Percentiles rank a stretch among this genome's conserved stretches.
phyloP scores from a whole-genome alignment of 2,113 vertebrate species.

The Origma solitaria region DNA sequence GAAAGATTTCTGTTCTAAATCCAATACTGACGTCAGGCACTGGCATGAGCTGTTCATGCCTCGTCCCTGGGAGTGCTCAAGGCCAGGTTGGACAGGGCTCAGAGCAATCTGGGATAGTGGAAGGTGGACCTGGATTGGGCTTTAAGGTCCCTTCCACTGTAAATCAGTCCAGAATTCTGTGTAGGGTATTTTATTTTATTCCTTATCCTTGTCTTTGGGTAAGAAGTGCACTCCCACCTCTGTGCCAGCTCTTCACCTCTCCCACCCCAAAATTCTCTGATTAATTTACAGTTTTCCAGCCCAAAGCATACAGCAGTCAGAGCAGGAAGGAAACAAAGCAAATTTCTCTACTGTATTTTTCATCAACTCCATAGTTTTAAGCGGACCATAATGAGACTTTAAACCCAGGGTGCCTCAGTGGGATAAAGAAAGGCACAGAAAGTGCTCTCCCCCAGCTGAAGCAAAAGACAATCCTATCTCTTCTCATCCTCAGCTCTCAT shows the following conservation, averaged over 20 bases:
- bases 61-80: not conserved
- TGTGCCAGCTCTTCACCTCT: not conserved
- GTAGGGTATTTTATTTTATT: not conserved
- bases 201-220: not conserved
- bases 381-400: not conserved
- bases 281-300: not conserved
- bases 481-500: not conserved
- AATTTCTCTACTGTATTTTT: not conserved
- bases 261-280: not conserved
- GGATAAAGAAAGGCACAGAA: not conserved
- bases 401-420: not conserved
- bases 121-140: not conserved
- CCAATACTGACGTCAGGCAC: not conserved
- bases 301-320: not conserved
- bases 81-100: fast-evolving
- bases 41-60: not conserved
- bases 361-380: not conserved
- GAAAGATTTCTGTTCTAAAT: not conserved
- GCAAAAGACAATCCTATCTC: not conserved
- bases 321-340: not conserved
- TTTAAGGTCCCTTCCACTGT: not conserved
- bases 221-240: not conserved
- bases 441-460: not conserved
- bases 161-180: not conserved
- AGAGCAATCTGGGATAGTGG: not conserved